Base-by-base conservation (phyloP, 92 coral and sea anemone species). In the Muricea muricata region DNA sequence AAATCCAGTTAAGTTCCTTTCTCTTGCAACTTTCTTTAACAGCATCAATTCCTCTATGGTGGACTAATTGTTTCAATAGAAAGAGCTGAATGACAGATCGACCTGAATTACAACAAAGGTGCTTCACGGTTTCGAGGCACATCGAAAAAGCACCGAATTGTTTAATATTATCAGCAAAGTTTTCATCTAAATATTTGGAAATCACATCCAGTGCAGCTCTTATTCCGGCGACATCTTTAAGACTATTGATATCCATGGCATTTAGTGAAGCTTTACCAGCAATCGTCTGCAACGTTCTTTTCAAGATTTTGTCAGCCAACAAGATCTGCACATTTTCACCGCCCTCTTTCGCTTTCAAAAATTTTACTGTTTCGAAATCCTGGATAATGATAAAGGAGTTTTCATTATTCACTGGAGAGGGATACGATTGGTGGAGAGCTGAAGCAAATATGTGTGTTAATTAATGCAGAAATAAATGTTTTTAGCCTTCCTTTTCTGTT, bases 1-100 rank as follows among this genome's bases (percentile, higher is more conserved):
- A 8, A 42, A 91, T 75, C 94, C 94, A 91, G 52, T 81, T 78
- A 30, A 91, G 85, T 31, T 88, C 88, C 26, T 75, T 54, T 47
- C 57, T 65, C 17, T 58, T 41, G n/a, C 85, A 89, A 50, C 88
- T 84, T 37, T 76, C 73, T 21, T 75, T 50, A 35, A 91, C 85
- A 18, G 85, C 66, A 34, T 91, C 92, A 7, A 88, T 86, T 7
- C 94, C 94, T 75, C 84, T 85, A 29, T 47, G 56, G 56, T 47
- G n/a, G n/a, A n/a, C n/a, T n/a, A n/a, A n/a, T n/a, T n/a, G n/a
- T n/a, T n/a, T n/a, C n/a, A n/a, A n/a, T n/a, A n/a, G n/a, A n/a
- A n/a, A n/a, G n/a, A n/a, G n/a, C n/a, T n/a, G n/a, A n/a, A n/a
- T n/a, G n/a, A 82, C 78, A 33, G 85, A 7, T 26, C 82, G 52